A percentile compares a stretch with the other conserved stretches of the same genome.
Conservation (phyloP, 1,140 invertebrate species). For the Diachasmimorpha longicaudata region DNA sequence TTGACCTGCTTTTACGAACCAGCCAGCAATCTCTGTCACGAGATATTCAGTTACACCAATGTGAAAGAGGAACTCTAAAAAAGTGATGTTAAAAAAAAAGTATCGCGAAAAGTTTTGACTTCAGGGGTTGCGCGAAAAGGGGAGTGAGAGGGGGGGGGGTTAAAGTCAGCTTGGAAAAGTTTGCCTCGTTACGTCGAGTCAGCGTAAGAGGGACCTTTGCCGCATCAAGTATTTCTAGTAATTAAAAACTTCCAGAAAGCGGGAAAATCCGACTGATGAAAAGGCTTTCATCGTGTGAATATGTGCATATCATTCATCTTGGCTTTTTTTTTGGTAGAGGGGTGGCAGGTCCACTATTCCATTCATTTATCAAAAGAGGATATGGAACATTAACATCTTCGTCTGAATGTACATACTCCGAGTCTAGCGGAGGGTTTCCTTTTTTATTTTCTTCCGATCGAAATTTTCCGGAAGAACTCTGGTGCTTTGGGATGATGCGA, state of each 20-base stretch:
- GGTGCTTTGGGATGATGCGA: too few species aligned
- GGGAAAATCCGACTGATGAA: conserved; percentile 27
- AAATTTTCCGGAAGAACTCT: too few species aligned
- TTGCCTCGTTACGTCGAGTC: conserved; percentile 30
- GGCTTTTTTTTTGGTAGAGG: not conserved
- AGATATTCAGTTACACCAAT: not conserved
- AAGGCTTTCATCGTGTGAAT: conserved; percentile 17
- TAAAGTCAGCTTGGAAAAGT: conserved; percentile 25
- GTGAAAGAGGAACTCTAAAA: not conserved
- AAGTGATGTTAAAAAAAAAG: not conserved
- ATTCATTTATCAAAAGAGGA: not conserved
- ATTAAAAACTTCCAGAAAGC: conserved; percentile 30
- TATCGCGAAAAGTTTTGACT: conserved; percentile 20
- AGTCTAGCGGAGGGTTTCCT: too few species aligned
- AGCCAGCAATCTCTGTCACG: not conserved
- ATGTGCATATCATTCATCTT: not conserved
- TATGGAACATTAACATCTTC: not conserved
- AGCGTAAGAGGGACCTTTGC: conserved; percentile 25
- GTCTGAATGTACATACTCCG: too few species aligned
- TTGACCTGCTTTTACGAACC: not conserved
- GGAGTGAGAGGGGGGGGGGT: too few species aligned
- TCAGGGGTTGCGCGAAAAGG: not conserved
- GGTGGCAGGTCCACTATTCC: not conserved
- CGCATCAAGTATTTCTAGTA: conserved; percentile 33
- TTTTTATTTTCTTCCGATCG: too few species aligned